These are phyloP conservation scores for Drosophila suboccidentalis DNA, from an alignment of 2,888 invertebrate species.

Conservation along the genomic window DNA sequence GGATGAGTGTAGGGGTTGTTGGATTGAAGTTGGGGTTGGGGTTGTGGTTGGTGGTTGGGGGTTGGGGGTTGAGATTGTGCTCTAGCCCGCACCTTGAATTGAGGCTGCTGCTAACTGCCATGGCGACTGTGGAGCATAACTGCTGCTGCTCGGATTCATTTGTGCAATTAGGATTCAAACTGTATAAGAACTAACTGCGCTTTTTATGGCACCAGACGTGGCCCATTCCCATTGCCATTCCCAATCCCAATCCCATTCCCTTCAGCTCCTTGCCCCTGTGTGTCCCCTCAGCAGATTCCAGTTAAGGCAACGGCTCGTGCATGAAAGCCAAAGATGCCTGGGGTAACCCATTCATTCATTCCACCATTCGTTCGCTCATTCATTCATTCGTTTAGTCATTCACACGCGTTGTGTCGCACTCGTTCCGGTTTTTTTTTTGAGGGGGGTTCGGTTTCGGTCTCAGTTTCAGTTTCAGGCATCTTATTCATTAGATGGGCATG, in stretches of 20 bases:
- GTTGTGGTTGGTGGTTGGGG: background rate
- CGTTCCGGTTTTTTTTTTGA: slow-evolving; percentile 30
- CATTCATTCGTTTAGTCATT: slow-evolving; percentile 48
- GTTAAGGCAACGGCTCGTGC: slow-evolving; percentile 35
- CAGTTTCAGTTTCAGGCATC: slow-evolving; percentile 51
- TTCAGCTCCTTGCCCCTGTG: background rate
- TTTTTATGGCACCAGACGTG: slow-evolving; percentile 44
- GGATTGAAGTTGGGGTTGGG: background rate
- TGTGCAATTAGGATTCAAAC: slow-evolving; percentile 64
- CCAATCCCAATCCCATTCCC: background rate
- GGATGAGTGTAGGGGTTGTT: background rate
- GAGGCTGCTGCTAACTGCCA: slow-evolving; percentile 20
- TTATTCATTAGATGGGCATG: slow-evolving; percentile 66
- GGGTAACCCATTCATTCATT: slow-evolving; percentile 25
- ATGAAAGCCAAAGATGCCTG: slow-evolving; percentile 52
- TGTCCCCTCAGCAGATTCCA: slow-evolving; percentile 3
- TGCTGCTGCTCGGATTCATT: slow-evolving; percentile 45
- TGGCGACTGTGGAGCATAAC: slow-evolving; percentile 21
- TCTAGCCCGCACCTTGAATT: slow-evolving; percentile 40
- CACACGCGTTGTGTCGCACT: slow-evolving; percentile 47
- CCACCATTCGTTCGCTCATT: slow-evolving; percentile 21
- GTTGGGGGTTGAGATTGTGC: background rate
- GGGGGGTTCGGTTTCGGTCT: background rate
- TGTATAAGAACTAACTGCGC: slow-evolving; percentile 58
- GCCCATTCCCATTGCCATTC: background rate